Conservation (phyloP, 2,888 invertebrate species). For the Nemapogon koenigi region DNA sequence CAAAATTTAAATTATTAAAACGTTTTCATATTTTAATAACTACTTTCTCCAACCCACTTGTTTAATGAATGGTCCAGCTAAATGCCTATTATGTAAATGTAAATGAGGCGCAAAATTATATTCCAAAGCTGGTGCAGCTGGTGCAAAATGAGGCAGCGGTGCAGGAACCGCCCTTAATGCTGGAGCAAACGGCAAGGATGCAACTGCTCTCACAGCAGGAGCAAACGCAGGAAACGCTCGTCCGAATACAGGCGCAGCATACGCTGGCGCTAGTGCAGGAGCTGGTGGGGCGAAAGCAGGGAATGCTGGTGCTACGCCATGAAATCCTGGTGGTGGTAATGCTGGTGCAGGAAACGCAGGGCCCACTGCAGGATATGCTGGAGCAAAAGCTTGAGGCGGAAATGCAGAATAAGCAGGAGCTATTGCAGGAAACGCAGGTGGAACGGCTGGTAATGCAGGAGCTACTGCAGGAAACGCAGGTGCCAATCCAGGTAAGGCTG, state of each 20-base stretch:
- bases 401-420: conserved; percentile 17
- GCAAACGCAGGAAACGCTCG: conserved; percentile 21
- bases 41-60: conserved; percentile 46
- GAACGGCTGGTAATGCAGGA: conserved; percentile 20
- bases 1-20: conserved; percentile 8
- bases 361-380: conserved; percentile 18
- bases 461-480: conserved; percentile 19
- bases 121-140: conserved; percentile 12
- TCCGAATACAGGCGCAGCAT: conserved; percentile 17
- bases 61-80: conserved; percentile 26
- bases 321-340: conserved; percentile 13
- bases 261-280: conserved; percentile 8
- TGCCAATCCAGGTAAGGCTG: conserved; percentile 18
- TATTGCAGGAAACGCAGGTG: conserved; percentile 18
- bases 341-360: conserved; percentile 22
- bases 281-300: background rate
- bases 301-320: conserved; percentile 18
- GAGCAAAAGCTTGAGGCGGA: conserved; percentile 17
- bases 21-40: no score
- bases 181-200: conserved; percentile 20
- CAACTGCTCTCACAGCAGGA: conserved; percentile 21
- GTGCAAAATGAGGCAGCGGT: conserved; percentile 21
- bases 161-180: conserved; percentile 23
- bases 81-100: conserved; percentile 36
- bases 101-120: conserved; percentile 31